Evolutionary conservation across 23 tunicate species (phyloP).

Genomic region (Ciona savignyi): DNA sequence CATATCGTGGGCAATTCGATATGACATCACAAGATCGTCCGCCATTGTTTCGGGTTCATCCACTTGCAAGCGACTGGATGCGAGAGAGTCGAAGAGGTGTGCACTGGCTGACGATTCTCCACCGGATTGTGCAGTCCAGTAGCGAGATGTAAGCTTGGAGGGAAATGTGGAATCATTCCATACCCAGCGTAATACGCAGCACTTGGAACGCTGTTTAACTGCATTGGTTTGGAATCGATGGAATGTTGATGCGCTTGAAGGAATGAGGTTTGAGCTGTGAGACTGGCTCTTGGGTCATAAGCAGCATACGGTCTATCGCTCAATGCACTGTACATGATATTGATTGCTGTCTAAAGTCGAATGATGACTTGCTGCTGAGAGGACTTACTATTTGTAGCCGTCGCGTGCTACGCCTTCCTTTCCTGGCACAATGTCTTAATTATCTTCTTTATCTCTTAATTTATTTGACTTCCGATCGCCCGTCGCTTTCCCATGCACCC

Average conservation of each 20-base stretch:
- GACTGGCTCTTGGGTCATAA: conserved; percentile 13
- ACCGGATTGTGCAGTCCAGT: background rate
- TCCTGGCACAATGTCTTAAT: conserved; percentile 4
- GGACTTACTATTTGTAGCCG: background rate
- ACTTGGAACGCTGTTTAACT: background rate
- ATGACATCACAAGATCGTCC: conserved; percentile 26
- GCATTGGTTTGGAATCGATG: background rate
- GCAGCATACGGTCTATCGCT: conserved; percentile 23
- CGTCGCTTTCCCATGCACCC: conserved; percentile 12
- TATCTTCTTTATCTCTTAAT: background rate
- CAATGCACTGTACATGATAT: conserved; percentile 1
- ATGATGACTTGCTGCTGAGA: conserved; percentile 19
- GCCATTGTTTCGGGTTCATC: conserved; percentile 20
- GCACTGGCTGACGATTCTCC: background rate
- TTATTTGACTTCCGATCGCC: conserved; percentile 8
- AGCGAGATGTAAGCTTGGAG: background rate
- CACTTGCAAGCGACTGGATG: conserved; percentile 37
- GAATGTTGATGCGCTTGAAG: conserved; percentile 1
- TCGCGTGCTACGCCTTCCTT: conserved; percentile 2
- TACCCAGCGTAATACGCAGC: conserved; percentile 8
- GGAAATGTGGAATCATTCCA: conserved; percentile 13
- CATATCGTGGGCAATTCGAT: conserved; percentile 23
- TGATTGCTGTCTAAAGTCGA: conserved; percentile 4
- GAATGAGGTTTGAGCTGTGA: conserved; percentile 13
- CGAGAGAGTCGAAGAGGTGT: background rate